Evolutionary conservation across 2,888 invertebrate genomes (phyloP).

Genomic region (Leuctra nigra): DNA sequence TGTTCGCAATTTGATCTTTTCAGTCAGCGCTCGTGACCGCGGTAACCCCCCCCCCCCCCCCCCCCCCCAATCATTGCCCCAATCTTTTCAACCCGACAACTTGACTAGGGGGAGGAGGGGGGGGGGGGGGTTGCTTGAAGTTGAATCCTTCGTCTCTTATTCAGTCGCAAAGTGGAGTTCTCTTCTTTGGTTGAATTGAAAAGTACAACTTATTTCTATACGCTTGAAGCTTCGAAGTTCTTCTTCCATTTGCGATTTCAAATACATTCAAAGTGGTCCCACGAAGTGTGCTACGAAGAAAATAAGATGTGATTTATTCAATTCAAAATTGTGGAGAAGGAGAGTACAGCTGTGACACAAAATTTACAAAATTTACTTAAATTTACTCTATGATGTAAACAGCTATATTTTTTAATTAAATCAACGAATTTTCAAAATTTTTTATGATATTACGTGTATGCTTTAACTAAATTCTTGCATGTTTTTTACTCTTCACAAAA

Average conservation of each 20-base stretch:
- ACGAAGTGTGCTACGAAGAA: constrained; percentile 8
- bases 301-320: constrained; percentile 24
- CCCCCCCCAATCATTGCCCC: background rate
- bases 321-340: constrained; percentile 18
- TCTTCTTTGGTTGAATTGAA: constrained; percentile 1
- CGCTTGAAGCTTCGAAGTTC: no score
- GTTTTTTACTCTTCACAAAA: no score
- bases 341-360: no score
- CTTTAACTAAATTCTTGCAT: no score
- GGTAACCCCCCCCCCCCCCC: background rate
- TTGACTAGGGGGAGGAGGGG: background rate
- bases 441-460: no score
- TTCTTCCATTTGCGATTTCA: background rate
- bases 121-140: background rate
- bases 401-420: no score
- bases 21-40: constrained; percentile 1
- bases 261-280: constrained; percentile 15
- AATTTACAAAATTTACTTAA: no score
- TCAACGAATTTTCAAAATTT: no score
- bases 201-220: background rate
- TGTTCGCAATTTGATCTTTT: no score
- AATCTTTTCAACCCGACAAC: background rate
- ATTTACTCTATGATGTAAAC: no score
- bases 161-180: constrained; percentile 9
- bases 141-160: background rate